Evolutionary conservation across 2,888 invertebrate species (phyloP), one percentile per base, ranked within the genome.

Genomic region (Agonopterix heracliana): DNA sequence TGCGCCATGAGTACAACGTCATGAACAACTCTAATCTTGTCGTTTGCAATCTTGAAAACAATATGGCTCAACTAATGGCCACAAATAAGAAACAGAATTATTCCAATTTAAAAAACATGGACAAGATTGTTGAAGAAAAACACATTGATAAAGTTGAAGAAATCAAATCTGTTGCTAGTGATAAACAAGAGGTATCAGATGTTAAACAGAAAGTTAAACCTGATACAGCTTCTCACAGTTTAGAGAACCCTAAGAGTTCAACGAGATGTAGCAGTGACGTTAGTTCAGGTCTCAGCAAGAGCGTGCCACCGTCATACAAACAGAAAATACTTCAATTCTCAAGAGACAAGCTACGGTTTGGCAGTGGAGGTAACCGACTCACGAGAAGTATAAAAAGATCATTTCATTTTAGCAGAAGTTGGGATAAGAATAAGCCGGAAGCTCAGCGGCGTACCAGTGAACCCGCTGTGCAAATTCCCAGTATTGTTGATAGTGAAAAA

Each of bases 251-350:
- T 0, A 85, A 85, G 61, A 81, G 78, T 60, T 80, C 82, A 5
- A 80, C 80, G 0, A 86, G 81, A 66, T 81, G 82, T 49, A 83
- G 80, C 45, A 84, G 80, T 51, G 86, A 84, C 40, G 63, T 86
- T 1, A 84, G 82, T 62, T 75, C 81, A 0, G 86, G 83, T 0
- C 64, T 89, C 0, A 89, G 89, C 54, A 89, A 85, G 63, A 89
- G 89, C 66, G 89, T 89, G 0, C 89, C 89, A 2, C 89, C 89
- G 0, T 88, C 89, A 2, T 89, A 89, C 51, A 89, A 87, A 53
- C 89, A 89, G 54, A 89, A 89, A 59, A 55, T 89, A 49, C 54
- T 89, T 40, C 89, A 89, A 54, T 89, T 89, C 60, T 89, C 89
- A 1, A 77, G 81, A 55, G 89, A 89, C 46, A 89, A 89, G 60